phyloP scores from a whole-genome alignment of 2,113 vertebrate species.

The Climacteris rufus region DNA sequence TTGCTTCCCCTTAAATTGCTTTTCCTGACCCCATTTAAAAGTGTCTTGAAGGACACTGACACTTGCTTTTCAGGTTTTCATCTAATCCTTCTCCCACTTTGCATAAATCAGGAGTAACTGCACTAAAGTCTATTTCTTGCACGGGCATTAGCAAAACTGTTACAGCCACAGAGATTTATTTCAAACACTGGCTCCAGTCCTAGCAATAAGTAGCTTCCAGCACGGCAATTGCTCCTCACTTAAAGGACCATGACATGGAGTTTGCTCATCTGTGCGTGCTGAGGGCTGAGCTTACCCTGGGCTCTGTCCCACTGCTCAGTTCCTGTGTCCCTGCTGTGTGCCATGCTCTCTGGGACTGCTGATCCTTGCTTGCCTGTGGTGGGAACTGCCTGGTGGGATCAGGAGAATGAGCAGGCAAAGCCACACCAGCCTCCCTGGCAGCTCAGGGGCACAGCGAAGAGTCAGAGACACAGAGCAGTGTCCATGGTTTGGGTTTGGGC shows the following conservation, averaged over 20 bases:
- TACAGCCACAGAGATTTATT: constrained; percentile 16
- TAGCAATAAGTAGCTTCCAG: neutral
- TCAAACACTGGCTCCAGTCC: neutral
- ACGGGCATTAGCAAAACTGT: constrained; percentile 2
- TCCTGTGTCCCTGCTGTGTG: neutral
- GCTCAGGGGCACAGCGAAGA: neutral
- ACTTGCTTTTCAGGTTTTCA: neutral
- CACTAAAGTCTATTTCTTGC: neutral
- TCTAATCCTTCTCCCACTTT: neutral
- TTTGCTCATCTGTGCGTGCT: neutral
- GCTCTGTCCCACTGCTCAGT: neutral
- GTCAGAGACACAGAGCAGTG: neutral
- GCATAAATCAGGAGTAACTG: constrained; percentile 2
- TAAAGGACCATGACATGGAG: neutral
- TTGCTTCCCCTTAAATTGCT: neutral
- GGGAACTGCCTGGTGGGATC: neutral
- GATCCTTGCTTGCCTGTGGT: neutral
- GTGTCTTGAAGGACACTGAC: neutral
- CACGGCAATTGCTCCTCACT: neutral
- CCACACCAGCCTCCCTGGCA: neutral
- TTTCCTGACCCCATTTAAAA: neutral
- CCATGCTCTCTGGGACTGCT: neutral
- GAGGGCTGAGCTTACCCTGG: neutral
- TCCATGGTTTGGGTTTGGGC: neutral
- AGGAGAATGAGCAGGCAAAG: neutral